Evolutionary conservation across 2,113 vertebrate species (phyloP), one percentile per base, ranked within the genome.

Genomic region (Hemiprocne comata): DNA sequence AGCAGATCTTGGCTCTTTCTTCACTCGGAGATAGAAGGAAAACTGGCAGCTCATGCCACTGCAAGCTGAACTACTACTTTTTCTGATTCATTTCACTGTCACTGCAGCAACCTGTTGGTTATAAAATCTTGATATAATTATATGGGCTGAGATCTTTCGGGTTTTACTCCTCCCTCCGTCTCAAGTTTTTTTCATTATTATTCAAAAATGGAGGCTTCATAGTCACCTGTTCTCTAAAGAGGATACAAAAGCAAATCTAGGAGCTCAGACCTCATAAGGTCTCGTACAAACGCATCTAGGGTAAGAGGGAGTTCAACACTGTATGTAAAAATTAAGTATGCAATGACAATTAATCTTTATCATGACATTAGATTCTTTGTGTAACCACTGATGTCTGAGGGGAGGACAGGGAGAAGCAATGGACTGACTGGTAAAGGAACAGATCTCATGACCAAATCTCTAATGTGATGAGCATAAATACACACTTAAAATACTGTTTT

Each of bases 51-150:
- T 85, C 77, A 36, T 50, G 75, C 67, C 71, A 87, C 26, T 46
- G 64, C 46, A 91, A 83, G 46, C 67, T 83, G 74, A 95, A 87
- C 74, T 80, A 70, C 58, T 69, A 44, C 67, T 87, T 89, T n/a
- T 73, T 91, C 78, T 80, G 67, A 95, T 83, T 83, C 14, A 48
- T 91, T 89, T 76, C 40, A 58, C 58, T 58, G 42, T 83, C 42
- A 58, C 26, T 85, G 51, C 42, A 90, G 72, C 85, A 94, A 90
- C 87, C 58, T 93, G 48, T 80, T 93, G 58, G 46, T 51, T 87
- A 58, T 46, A 90, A 94, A 92, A 75, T 8, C 25, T 65, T 38
- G 48, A 10, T 10, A 42, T 36, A 88, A 75, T 71, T 53, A 77
- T 51, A 34, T 33, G 31, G 26, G 42, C 34, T 70, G 19, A 24